A percentile compares a stretch with the other conserved stretches of the same genome.
phyloP scores from a whole-genome alignment of 2,888 invertebrate genomes.

The Hipparchia semele region DNA sequence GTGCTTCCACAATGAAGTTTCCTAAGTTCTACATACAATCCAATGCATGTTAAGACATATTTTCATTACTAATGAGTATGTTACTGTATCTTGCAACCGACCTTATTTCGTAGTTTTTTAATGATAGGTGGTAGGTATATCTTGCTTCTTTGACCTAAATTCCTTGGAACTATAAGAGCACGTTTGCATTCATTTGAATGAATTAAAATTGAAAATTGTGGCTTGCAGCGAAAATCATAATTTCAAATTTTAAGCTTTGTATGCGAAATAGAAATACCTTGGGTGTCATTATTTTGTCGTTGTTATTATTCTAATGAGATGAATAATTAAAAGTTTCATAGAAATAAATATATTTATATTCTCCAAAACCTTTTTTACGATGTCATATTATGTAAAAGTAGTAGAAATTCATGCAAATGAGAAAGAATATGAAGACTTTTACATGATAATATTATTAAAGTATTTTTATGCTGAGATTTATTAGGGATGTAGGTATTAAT shows the following conservation, averaged over 20 bases:
- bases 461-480: no score
- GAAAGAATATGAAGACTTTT: neutral
- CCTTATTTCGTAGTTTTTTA: slow-evolving; percentile 13
- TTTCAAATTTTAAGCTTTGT: slow-evolving; percentile 41
- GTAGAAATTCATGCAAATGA: neutral
- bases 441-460: neutral
- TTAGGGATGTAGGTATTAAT: no score
- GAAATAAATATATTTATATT: slow-evolving; percentile 8
- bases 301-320: slow-evolving; percentile 24
- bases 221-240: slow-evolving; percentile 41
- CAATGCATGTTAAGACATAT: no score
- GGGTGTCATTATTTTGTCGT: slow-evolving; percentile 26
- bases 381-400: neutral
- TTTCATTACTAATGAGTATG: neutral
- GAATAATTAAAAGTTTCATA: slow-evolving; percentile 20
- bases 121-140: slow-evolving; percentile 5
- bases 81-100: neutral
- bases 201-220: slow-evolving; percentile 40
- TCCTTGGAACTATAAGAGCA: slow-evolving; percentile 35
- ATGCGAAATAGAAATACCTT: slow-evolving; percentile 28
- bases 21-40: no score
- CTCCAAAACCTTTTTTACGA: neutral
- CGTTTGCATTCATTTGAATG: slow-evolving; percentile 42
- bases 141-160: slow-evolving; percentile 20
- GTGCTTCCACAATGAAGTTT: no score